These are phyloP conservation scores for Branchinecta sandiegonensis DNA, from an alignment of 2,888 invertebrate genomes.

Conservation along the genomic window DNA sequence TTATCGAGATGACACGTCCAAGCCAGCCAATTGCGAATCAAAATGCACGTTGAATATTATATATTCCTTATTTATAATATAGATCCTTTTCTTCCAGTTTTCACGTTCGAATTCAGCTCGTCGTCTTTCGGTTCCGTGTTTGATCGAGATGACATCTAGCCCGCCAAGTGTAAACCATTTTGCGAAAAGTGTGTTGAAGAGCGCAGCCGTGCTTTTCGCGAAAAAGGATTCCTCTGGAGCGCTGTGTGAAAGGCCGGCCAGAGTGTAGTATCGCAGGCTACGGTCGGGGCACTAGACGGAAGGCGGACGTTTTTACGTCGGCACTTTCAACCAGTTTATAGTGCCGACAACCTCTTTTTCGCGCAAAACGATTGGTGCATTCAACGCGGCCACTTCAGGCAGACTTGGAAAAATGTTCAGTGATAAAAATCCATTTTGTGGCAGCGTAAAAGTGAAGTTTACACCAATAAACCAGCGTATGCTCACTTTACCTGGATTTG, in stretches of 20 bases:
- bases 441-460: slow-evolving; percentile 14
- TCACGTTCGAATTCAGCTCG: too few species aligned
- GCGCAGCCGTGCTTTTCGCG: slow-evolving; percentile 14
- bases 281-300: background rate
- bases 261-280: slow-evolving; percentile 1
- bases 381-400: slow-evolving; percentile 4
- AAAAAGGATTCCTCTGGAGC: slow-evolving; percentile 10
- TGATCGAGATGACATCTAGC: too few species aligned
- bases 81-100: too few species aligned
- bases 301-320: slow-evolving; percentile 17
- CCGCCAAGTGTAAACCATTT: too few species aligned
- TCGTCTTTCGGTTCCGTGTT: too few species aligned
- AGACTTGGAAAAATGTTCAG: slow-evolving; percentile 14
- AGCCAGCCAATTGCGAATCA: too few species aligned
- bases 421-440: slow-evolving; percentile 15
- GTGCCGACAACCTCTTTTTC: slow-evolving; percentile 11
- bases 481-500: slow-evolving; percentile 15
- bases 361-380: slow-evolving; percentile 14
- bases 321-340: slow-evolving; percentile 11
- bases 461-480: slow-evolving; percentile 15
- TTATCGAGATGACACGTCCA: too few species aligned
- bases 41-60: too few species aligned
- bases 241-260: background rate
- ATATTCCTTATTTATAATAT: too few species aligned
- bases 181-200: background rate